Base-by-base conservation (phyloP, 53 echinoderm and acorn worm species). In the Pentamera pediparva region DNA sequence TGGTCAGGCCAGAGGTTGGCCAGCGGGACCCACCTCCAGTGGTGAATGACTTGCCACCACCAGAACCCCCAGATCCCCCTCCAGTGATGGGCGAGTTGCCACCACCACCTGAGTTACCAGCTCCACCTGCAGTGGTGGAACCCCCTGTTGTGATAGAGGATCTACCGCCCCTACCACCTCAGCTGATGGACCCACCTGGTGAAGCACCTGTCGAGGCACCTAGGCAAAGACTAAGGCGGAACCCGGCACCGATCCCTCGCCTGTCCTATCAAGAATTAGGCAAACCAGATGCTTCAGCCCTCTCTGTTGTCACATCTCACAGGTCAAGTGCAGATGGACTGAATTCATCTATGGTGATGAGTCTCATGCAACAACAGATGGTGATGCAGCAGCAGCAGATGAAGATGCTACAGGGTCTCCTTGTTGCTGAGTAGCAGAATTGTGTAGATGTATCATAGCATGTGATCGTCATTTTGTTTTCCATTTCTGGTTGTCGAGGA, bases 321-420 rank as follows among this genome's bases (percentile, higher is more conserved):
- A 4, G 13, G 4, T 29, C 58, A 58, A 3, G n/a, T n/a, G n/a
- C n/a, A n/a, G n/a, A 3, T 26, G 61, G 61, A 36, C 18, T 36
- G 21, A 36, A 61, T 18, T 18, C 4, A 28, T 61, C 33, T 9
- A 20, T 32, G n/a, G 2, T 61, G 61, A 17, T 35, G 6, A 34
- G 35, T 20, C 61, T 61, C 35, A 10, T 61, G 61, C 61, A 61
- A 2, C 61, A 61, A 3, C 61, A 61, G 61, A 61, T 61, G 61
- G 17, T 61, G 61, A 9, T 61, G 35, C 32, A 61, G 20, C 61
- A 61, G 35, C 61, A 61, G 18, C 61, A 61, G 13, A 35, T 36
- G 5, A 33, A 61, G 61, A 61, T 61, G 61, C 31, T 61, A 31
- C 61, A 61, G 35, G 61, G 61, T 8, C 61, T 61, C 6, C 10